Percentiles rank a stretch among this genome's conserved stretches.
Conservation (phyloP, 2,113 vertebrate species). For the Callipepla squamata region DNA sequence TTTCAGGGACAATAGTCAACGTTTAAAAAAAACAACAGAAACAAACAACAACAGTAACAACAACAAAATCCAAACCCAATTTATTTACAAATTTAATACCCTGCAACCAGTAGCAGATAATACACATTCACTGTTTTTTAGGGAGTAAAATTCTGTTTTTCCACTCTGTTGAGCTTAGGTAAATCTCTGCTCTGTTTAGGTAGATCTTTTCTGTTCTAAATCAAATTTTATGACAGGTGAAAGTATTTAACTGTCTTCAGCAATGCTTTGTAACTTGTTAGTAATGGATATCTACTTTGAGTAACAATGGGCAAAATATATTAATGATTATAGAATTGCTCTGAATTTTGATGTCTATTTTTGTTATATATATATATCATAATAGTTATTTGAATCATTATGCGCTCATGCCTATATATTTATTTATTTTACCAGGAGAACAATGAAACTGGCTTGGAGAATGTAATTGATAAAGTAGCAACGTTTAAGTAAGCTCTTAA, state of each 20-base stretch:
- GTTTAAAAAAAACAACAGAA: background rate
- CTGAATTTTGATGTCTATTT: background rate
- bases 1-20: background rate
- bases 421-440: conserved; percentile 85
- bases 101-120: background rate
- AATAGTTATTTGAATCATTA: background rate
- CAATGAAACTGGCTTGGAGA: conserved; percentile 95
- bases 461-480: conserved; percentile 92
- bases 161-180: rapidly evolving
- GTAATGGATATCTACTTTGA: background rate
- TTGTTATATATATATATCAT: background rate
- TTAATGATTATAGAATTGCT: background rate
- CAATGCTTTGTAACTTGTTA: background rate
- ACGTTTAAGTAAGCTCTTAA: conserved; percentile 90
- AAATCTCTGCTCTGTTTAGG: background rate
- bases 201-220: background rate
- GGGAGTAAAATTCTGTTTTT: background rate
- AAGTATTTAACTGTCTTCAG: background rate
- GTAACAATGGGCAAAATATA: background rate
- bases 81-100: background rate
- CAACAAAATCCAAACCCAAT: too few species aligned
- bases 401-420: conserved; percentile 12
- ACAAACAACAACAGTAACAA: background rate
- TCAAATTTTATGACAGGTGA: background rate
- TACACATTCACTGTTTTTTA: background rate